phyloP scores from a whole-genome alignment of 2,888 invertebrate genomes.

The Acrobasis suavella region DNA sequence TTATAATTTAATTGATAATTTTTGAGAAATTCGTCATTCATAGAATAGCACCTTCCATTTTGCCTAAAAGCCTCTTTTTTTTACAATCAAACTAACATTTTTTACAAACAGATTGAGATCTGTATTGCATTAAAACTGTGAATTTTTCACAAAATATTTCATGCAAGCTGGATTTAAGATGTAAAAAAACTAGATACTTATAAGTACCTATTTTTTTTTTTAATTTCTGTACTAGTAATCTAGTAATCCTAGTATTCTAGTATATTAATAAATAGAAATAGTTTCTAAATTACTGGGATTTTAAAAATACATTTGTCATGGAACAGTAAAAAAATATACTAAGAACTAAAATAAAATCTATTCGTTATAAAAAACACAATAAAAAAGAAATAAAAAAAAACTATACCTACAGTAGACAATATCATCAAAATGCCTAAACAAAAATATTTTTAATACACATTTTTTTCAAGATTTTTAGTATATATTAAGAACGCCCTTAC shows the following conservation, averaged over 20 bases:
- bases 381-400: not conserved
- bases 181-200: not conserved
- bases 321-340: not conserved
- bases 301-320: not conserved
- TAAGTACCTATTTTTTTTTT: no score
- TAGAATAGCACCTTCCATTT: conserved; percentile 9
- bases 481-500: no score
- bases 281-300: not conserved
- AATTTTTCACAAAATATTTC: not conserved
- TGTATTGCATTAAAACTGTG: not conserved
- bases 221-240: no score
- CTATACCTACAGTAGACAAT: no score
- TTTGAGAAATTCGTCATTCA: conserved; percentile 3
- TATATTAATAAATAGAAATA: no score
- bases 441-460: no score
- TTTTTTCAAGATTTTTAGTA: no score
- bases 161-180: not conserved
- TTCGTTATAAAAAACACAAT: not conserved
- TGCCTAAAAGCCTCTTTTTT: conserved; percentile 4
- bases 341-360: not conserved
- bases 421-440: no score
- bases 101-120: conserved; percentile 8
- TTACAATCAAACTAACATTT: not conserved
- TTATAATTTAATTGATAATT: not conserved
- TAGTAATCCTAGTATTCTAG: no score